phyloP scores from a whole-genome alignment of 2,113 vertebrate species.

The Rostratula benghalensis region DNA sequence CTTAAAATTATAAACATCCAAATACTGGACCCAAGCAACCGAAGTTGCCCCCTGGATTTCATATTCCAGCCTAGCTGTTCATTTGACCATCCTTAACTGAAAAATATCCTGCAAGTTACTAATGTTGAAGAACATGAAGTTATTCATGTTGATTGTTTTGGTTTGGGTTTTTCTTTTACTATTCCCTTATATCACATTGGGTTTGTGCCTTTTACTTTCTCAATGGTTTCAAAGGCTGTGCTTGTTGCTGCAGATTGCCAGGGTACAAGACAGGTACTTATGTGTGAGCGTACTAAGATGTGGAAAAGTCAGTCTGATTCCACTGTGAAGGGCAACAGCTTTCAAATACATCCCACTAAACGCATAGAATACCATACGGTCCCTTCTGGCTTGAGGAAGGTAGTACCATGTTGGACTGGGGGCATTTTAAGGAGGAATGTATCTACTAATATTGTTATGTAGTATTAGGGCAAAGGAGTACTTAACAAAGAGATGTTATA shows the following conservation, averaged over 20 bases:
- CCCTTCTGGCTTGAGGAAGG: background rate
- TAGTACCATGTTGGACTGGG: rapidly evolving
- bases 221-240: rapidly evolving
- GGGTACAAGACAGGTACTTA: background rate
- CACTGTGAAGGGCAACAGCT: background rate
- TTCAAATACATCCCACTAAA: background rate
- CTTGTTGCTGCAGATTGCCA: background rate
- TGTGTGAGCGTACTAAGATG: background rate
- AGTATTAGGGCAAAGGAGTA: background rate
- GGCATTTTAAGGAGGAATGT: background rate
- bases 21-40: background rate
- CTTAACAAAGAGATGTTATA: background rate
- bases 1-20: background rate
- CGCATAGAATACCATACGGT: too few relatives aligned
- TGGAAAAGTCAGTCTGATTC: background rate
- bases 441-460: background rate
- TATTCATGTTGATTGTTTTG: background rate
- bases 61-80: background rate
- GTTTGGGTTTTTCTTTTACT: background rate
- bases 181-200: rapidly evolving
- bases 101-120: background rate
- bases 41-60: background rate
- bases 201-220: background rate
- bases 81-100: background rate
- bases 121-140: background rate